Base-by-base conservation (phyloP, 1,140 invertebrate species). In the Monomorium pharaonis region DNA sequence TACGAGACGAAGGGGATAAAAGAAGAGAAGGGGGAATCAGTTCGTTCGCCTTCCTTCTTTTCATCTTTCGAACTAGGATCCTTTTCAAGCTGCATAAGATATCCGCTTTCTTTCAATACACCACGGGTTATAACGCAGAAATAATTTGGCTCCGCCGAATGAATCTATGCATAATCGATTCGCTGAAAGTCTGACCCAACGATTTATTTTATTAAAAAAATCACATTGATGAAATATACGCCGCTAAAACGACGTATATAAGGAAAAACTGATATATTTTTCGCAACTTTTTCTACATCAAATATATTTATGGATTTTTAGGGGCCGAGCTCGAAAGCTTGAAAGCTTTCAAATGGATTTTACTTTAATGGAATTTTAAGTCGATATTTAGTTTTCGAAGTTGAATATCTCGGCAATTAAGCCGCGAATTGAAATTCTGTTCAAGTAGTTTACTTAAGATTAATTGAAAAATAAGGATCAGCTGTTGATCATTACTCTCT, bases 1-100 rank as follows among this genome's bases (percentile, higher is more conserved):
- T 77, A 76, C 16, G 44, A 74, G 44, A 49, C n/a, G 18, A 54
- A 24, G 1, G 12, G 51, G 21, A 42, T 42, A 42, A 75, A 54
- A 75, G 30, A 27, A 47, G 12, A 58, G 24, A 27, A 42, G 24
- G n/a, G 33, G 16, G 37, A 60, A 21, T 60, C 69, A 37, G 72
- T 37, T 70, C 60, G 60, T 65, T 74, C 47, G 10, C 56, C 42
- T 14, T 51, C 5, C n/a, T 65, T 81, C 65, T 54, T 80, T 88
- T 81, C 56, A 37, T 72, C 74, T 56, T 21, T n/a, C 47, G 37
- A 62, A n/a, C 72, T 33, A 21, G 78, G 49, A 72, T 86, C 65
- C 75, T 37, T 69, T 80, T 69, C 77, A 69, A 80, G 77, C 49
- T 80, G 60, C 77, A 69, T 69, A 80, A 80, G 33, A 80, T 69